Conservation (phyloP, 2,113 vertebrate genomes). For the Oriolus oriolus region DNA sequence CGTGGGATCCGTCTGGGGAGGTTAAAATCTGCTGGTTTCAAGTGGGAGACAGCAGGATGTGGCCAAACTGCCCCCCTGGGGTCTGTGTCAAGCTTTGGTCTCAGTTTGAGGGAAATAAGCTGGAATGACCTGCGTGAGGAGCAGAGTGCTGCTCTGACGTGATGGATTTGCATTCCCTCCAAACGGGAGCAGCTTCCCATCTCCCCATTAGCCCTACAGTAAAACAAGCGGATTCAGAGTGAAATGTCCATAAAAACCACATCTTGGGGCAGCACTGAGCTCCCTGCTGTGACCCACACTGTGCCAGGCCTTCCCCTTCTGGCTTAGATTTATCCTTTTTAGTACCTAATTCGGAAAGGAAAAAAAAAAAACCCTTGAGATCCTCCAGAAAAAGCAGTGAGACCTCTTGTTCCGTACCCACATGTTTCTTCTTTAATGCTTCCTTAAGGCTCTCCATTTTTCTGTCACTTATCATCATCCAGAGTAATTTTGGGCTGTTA, state of each 20-base stretch:
- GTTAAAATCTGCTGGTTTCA: not conserved
- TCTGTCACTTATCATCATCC: constrained; percentile 66
- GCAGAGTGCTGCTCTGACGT: not conserved
- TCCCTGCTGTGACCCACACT: not conserved
- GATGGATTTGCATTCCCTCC: not conserved
- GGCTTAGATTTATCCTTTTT: not conserved
- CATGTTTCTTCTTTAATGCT: constrained; percentile 13
- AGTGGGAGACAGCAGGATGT: not conserved
- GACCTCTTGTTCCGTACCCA: not conserved
- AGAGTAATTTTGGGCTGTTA: constrained; percentile 65
- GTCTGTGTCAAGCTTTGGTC: not conserved
- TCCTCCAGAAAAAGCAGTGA: not conserved
- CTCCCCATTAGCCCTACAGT: not conserved
- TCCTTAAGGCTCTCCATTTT: constrained; percentile 62
- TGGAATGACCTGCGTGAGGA: not conserved
- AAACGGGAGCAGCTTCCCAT: not conserved
- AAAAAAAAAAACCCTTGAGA: not conserved
- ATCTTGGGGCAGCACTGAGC: not conserved
- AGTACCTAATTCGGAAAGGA: not conserved
- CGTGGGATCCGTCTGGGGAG: rapidly evolving
- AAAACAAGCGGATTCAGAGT: not conserved
- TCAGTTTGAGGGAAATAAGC: not conserved
- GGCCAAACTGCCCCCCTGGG: not conserved
- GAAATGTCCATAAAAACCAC: not conserved
- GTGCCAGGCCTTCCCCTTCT: not conserved